These are phyloP conservation scores for Lymantria dispar DNA, from an alignment of 2,888 invertebrate genomes.

Conservation along the genomic window DNA sequence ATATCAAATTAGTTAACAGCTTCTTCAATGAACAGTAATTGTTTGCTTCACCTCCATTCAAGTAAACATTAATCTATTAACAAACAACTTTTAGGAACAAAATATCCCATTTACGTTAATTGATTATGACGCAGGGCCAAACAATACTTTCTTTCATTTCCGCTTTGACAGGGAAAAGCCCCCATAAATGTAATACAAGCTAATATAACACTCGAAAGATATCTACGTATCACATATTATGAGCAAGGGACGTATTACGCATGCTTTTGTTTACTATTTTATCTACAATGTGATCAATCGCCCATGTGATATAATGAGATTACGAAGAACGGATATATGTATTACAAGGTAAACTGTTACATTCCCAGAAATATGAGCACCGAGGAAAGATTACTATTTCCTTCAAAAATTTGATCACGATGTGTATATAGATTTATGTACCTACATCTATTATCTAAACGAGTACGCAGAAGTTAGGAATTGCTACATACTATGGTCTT, in stretches of 20 bases:
- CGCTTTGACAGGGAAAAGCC: slow-evolving; percentile 12
- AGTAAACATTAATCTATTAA: too few relatives aligned
- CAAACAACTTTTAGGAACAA: too few relatives aligned
- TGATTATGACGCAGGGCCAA: slow-evolving; percentile 13
- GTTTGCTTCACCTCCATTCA: too few relatives aligned
- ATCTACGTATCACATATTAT: slow-evolving; percentile 13
- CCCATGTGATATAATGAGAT: slow-evolving; percentile 30
- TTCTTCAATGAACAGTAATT: too few relatives aligned
- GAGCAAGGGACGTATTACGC: slow-evolving; percentile 19
- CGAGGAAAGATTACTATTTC: neutral
- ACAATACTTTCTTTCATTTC: slow-evolving; percentile 22
- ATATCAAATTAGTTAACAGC: too few relatives aligned
- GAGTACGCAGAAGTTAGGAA: too few relatives aligned
- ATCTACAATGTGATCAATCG: slow-evolving; percentile 35
- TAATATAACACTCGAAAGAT: slow-evolving; percentile 5
- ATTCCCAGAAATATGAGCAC: neutral
- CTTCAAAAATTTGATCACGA: neutral
- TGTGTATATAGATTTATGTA: too few relatives aligned
- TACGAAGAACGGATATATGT: slow-evolving; percentile 36
- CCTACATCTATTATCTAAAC: too few relatives aligned
- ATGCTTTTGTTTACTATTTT: slow-evolving; percentile 35
- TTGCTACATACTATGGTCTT: too few relatives aligned
- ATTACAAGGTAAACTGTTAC: slow-evolving; percentile 25
- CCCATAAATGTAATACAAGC: slow-evolving; percentile 10
- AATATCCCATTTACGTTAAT: slow-evolving; percentile 12